A percentile compares a stretch with the other conserved stretches of the same genome.
phyloP scores from a whole-genome alignment of 2,888 invertebrate genomes.

The Oscheius onirici region DNA sequence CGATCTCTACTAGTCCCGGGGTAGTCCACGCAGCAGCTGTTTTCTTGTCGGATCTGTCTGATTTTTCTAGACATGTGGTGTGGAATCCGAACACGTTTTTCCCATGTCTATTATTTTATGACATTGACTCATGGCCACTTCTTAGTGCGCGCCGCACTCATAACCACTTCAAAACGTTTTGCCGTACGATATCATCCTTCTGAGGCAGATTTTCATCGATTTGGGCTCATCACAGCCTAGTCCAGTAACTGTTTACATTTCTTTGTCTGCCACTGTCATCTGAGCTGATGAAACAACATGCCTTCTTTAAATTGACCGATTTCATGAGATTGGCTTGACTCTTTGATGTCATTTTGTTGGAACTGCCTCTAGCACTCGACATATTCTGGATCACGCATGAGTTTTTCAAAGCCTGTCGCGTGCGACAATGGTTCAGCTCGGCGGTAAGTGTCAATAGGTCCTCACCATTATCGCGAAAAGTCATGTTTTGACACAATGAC shows the following conservation, averaged over 20 bases:
- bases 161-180: too few relatives aligned
- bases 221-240: too few relatives aligned
- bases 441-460: slow-evolving; percentile 19
- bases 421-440: slow-evolving; percentile 21
- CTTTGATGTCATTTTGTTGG: too few relatives aligned
- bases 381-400: too few relatives aligned
- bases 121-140: slow-evolving; percentile 10
- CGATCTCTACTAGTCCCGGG: not conserved
- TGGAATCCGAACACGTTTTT: slow-evolving; percentile 16
- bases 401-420: not conserved
- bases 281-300: too few relatives aligned
- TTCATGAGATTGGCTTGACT: too few relatives aligned
- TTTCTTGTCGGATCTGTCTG: slow-evolving; percentile 4
- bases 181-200: too few relatives aligned
- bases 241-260: too few relatives aligned
- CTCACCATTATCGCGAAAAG: slow-evolving; percentile 3
- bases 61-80: slow-evolving; percentile 9
- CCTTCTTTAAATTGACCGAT: too few relatives aligned
- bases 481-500: slow-evolving; percentile 27
- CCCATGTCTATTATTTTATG: slow-evolving; percentile 12
- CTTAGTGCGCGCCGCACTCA: not conserved
- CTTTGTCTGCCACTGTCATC: too few relatives aligned
- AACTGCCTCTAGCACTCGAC: too few relatives aligned
- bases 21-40: not conserved
- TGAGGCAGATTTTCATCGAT: too few relatives aligned